Percentiles rank a stretch among this genome's conserved stretches.
phyloP scores from a whole-genome alignment of 2,888 invertebrate genomes.

The Meghimatium bilineatum region DNA sequence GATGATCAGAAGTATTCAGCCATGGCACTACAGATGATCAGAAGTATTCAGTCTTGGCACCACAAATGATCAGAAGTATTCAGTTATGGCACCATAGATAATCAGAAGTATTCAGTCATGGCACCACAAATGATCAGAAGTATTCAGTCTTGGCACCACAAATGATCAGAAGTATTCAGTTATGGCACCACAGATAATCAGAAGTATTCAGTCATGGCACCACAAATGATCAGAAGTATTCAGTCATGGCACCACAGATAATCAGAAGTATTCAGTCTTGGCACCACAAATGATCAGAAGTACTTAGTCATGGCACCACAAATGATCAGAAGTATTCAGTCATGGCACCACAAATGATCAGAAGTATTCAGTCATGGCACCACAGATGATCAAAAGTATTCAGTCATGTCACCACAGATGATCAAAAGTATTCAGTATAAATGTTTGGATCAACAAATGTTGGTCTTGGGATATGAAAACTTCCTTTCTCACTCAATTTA shows the following conservation, averaged over 20 bases:
- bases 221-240: too few species aligned
- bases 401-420: not conserved
- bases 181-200: conserved; percentile 42
- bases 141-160: conserved; percentile 69
- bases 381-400: not conserved
- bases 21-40: conserved; percentile 36
- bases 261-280: conserved; percentile 64
- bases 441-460: conserved; percentile 69
- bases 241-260: not conserved
- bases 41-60: conserved; percentile 56
- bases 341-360: too few species aligned
- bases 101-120: too few species aligned
- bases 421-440: conserved; percentile 68
- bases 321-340: conserved; percentile 67
- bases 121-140: conserved; percentile 56
- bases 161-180: too few species aligned
- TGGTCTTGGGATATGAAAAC: conserved; percentile 68
- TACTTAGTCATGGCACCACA: not conserved
- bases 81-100: too few species aligned
- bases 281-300: too few species aligned
- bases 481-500: conserved; percentile 53
- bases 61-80: conserved; percentile 63
- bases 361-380: too few species aligned
- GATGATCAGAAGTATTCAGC: not conserved
- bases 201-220: conserved; percentile 70